These are phyloP conservation scores for Oreocharis arfaki DNA, from an alignment of 2,113 vertebrate species.

Conservation along the genomic window DNA sequence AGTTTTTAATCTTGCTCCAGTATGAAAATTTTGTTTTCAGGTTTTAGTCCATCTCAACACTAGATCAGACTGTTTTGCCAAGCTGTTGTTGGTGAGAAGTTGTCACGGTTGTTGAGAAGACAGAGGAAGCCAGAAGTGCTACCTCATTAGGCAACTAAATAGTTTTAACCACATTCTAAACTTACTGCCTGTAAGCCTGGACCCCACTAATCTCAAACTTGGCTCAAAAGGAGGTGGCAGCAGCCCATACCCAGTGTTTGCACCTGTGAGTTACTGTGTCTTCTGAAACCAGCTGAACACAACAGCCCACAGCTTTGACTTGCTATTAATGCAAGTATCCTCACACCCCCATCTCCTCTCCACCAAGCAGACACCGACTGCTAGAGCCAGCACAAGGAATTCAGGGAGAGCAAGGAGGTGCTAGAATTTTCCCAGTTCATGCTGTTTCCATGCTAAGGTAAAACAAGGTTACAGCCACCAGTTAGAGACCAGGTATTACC, in stretches of 20 bases:
- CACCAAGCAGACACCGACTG: background rate
- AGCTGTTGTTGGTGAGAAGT: background rate
- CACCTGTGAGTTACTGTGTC: background rate
- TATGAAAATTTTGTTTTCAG: background rate
- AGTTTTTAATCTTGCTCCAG: background rate
- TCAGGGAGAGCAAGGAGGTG: accelerated
- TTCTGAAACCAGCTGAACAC: background rate
- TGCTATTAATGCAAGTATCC: background rate
- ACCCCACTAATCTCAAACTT: background rate
- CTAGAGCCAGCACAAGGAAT: background rate
- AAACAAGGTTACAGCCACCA: background rate
- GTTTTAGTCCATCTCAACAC: background rate
- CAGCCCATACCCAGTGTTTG: background rate
- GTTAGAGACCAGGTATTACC: background rate
- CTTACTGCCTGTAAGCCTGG: background rate
- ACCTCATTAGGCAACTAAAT: background rate
- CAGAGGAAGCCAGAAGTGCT: background rate
- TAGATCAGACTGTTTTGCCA: background rate
- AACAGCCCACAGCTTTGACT: background rate
- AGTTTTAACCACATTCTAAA: background rate
- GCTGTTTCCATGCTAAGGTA: background rate
- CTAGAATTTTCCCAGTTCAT: accelerated
- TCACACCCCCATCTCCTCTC: background rate
- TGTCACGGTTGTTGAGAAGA: background rate
- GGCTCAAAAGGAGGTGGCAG: background rate